phyloP scores from a whole-genome alignment of 2,113 vertebrate genomes.

The Butastur rufipennis region DNA sequence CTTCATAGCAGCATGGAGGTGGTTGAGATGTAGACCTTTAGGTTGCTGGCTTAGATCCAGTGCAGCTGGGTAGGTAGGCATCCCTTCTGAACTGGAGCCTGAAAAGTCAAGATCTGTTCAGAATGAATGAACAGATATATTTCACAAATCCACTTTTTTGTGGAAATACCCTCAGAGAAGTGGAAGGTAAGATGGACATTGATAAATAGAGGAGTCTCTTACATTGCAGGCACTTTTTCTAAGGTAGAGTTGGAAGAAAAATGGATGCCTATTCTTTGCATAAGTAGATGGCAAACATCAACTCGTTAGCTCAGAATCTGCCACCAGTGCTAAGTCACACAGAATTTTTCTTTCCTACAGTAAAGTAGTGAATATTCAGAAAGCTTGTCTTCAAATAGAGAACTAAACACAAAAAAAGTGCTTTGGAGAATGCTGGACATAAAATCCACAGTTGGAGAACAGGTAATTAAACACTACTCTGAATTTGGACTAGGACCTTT shows the following conservation, averaged over 20 bases:
- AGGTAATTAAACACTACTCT: not conserved
- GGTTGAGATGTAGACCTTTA: not conserved
- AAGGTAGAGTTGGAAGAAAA: not conserved
- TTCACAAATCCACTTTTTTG: not conserved
- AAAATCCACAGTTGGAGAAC: not conserved
- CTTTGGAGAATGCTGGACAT: not conserved
- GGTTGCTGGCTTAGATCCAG: not conserved
- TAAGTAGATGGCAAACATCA: not conserved
- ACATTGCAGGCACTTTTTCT: not conserved
- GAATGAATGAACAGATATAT: not conserved
- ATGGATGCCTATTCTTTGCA: not conserved
- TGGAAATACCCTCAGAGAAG: not conserved
- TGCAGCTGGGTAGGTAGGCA: not conserved
- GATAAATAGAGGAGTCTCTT: not conserved
- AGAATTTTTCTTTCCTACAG: not conserved
- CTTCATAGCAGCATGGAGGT: not conserved
- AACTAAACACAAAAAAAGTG: not conserved
- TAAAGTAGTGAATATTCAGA: not conserved
- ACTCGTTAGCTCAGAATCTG: not conserved
- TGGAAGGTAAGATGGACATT: not conserved
- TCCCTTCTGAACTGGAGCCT: not conserved
- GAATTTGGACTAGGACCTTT: not conserved
- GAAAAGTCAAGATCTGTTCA: not conserved
- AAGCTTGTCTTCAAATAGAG: not conserved
- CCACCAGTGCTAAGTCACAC: not conserved